phyloP scores from a whole-genome alignment of 2,113 vertebrate species.

The Corynorhinus townsendii region DNA sequence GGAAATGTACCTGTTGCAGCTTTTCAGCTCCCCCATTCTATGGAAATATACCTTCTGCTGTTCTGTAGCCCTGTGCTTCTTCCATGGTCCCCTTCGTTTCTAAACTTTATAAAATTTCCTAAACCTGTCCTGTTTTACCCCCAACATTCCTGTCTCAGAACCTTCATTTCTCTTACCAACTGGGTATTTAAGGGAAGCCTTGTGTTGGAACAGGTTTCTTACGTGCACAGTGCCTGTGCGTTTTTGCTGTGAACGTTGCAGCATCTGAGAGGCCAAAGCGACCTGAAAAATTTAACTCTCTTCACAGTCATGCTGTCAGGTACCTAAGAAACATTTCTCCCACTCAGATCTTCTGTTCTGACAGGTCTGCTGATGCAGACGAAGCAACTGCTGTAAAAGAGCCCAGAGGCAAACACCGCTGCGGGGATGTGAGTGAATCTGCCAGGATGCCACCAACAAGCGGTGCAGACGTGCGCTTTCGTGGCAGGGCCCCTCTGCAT shows the following conservation, averaged over 20 bases:
- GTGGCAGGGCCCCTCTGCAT: conserved; percentile 83
- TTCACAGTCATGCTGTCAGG: neutral
- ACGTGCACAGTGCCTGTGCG: neutral
- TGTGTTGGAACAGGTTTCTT: neutral
- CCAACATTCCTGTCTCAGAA: no score
- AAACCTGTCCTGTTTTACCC: no score
- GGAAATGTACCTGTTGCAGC: no score
- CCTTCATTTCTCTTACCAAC: neutral
- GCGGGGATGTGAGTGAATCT: conserved; percentile 81
- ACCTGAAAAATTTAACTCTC: neutral
- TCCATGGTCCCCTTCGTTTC: no score
- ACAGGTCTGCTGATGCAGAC: conserved; percentile 84
- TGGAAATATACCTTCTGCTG: no score
- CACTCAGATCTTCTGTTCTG: neutral
- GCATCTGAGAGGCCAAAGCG: neutral
- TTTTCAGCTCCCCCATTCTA: no score
- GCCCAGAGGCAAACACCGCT: conserved; percentile 83
- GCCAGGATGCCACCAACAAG: conserved; percentile 83
- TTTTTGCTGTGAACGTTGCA: neutral
- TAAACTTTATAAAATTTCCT: no score
- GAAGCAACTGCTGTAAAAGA: conserved; percentile 80
- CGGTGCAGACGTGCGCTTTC: conserved; percentile 83
- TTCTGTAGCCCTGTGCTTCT: no score
- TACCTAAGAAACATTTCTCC: neutral
- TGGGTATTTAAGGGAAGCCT: neutral